These are phyloP conservation scores for Solenopsis fugax DNA, from an alignment of 1,140 invertebrate genomes.

Conservation along the genomic window DNA sequence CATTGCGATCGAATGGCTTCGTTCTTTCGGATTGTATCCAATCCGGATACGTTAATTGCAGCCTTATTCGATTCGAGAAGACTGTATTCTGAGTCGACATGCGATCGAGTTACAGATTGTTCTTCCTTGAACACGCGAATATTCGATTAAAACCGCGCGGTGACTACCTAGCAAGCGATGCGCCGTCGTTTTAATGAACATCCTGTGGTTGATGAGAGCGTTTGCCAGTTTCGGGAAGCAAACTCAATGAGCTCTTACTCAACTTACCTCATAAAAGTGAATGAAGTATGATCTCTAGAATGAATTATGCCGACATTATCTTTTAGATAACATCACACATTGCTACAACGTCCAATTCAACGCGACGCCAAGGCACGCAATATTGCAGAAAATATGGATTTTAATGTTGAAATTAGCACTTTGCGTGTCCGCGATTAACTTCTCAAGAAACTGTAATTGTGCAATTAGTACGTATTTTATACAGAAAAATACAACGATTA, in stretches of 20 bases:
- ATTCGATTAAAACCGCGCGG: slow-evolving; percentile 52
- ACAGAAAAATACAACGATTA: not conserved
- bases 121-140: slow-evolving; percentile 36
- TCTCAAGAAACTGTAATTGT: not conserved
- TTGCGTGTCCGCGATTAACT: not conserved
- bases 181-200: slow-evolving; percentile 41
- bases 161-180: not conserved
- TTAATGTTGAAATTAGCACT: not conserved
- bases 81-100: slow-evolving; percentile 8
- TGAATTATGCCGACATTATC: slow-evolving; percentile 1
- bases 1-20: not conserved
- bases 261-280: slow-evolving; percentile 36
- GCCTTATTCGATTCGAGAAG: slow-evolving; percentile 13
- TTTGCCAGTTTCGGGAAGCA: not conserved
- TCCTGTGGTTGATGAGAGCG: slow-evolving; percentile 18
- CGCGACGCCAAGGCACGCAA: not conserved
- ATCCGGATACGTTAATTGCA: slow-evolving; percentile 43
- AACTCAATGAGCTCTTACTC: slow-evolving; percentile 9
- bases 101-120: slow-evolving; percentile 29
- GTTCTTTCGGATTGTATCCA: not conserved
- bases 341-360: not conserved
- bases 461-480: not conserved
- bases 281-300: not conserved
- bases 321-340: not conserved
- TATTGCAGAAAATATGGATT: not conserved